Evolutionary conservation across 1,140 invertebrate genomes (phyloP), one percentile per base, ranked within the genome.

Genomic region (Drosophila dunni): DNA sequence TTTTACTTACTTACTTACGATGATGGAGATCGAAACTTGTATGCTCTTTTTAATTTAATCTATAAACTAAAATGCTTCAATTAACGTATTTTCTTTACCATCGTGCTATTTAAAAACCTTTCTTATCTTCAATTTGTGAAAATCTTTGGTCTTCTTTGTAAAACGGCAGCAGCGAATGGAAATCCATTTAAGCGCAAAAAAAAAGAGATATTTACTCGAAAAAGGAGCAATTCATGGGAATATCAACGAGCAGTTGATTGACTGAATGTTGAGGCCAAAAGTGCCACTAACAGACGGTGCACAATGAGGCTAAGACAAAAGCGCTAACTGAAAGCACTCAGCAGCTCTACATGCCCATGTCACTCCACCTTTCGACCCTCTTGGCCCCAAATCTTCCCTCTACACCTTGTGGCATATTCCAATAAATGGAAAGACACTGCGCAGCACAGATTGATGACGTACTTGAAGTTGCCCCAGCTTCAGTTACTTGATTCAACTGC

Each of bases 391-490:
- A 51, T 64, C 44, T 54, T 64, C 60, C 17, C 17, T 20, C 11
- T n/a, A n/a, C 38, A 40, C 40, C 40, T 7, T 13, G 9, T 40
- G 38, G 10, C 38, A 40, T 11, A 11, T 40, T 11, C 38, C 24
- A 77, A 88, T 86, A 79, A 86, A 86, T 83, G 69, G 58, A 69
- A 82, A 70, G 58, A 69, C 66, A 53, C 71, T 67, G 72, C 75
- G 76, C 64, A 61, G 68, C 68, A 60, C 65, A 88, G 83, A 88
- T 88, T 88, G 83, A 88, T 88, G 83, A 89, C 83, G 84, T 80
- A 83, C 83, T 88, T 88, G 80, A 86, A 79, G 60, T 72, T 65
- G 62, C 17, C 69, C 6, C 54, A 51, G 11, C 15, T 54, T 33
- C 34, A 72, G 54, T 29, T 69, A 11, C 54, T 63, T 53, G 61